Evolutionary conservation across 2,113 vertebrate genomes (phyloP), one percentile per base, ranked within the genome.

Genomic region (Platichthys flesus): DNA sequence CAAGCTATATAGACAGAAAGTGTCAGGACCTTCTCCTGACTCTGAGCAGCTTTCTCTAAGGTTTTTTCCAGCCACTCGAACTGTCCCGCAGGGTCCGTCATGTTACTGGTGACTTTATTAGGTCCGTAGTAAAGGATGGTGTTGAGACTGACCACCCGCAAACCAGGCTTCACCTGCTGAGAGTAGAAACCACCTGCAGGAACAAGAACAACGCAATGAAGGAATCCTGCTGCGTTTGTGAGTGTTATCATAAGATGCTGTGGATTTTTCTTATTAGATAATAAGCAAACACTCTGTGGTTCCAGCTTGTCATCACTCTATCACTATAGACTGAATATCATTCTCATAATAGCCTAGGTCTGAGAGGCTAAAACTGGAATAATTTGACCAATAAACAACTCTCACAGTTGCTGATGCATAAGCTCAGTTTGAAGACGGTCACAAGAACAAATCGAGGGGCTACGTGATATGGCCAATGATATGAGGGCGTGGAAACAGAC

Each of bases 41-140:
- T 78, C 52, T 31, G 52, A 28, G 77, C 81, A 16, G 91, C 83
- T 49, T 64, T 77, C 67, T 83, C 26, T 75, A 93, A 69, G 1
- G 89, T 91, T 1, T 51, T 52, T 83, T 89, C 68, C 69, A 93
- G 79, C 92, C 92, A 93, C 40, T 84, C 18, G 14, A 85, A 92
- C 79, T 91, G 86, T 21, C 84, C 86, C 0, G 86, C 88, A 0
- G 98, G 98, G 81, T 99, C 98, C 3, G 93, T 96, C 86, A 93
- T 83, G 91, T 98, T 97, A 26, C 80, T 28, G 0, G 96, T 97
- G 81, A 89, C 85, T 2, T 86, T 42, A 80, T 99, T 91, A 1
- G 96, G 97, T 54, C 95, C 78, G 45, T 99, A 99, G 91, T 99
- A 99, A 1, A 99, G 94, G 79, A 97, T 96, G 1, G 97, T 99